These are phyloP conservation scores for Rattus rattus DNA, from an alignment of 2,113 vertebrate species.

Conservation along the genomic window DNA sequence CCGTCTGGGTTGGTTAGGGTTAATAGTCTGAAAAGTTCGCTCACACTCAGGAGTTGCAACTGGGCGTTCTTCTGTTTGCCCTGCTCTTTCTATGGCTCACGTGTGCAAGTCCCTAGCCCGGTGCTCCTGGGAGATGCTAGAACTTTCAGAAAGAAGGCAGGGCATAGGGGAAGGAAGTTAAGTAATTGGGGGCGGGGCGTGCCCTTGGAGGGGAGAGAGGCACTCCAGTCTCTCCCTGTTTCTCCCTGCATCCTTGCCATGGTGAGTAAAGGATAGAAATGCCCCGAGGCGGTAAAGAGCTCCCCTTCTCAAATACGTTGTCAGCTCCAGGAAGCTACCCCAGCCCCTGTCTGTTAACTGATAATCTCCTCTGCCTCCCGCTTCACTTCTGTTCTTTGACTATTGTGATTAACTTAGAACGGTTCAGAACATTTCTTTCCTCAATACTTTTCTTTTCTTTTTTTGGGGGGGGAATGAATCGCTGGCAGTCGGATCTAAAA, in stretches of 20 bases:
- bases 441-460: not conserved
- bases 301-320: not conserved
- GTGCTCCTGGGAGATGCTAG: not conserved
- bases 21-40: not conserved
- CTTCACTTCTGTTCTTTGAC: too few species aligned
- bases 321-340: not conserved
- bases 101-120: too few species aligned
- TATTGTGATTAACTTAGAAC: not conserved
- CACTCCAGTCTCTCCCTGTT: not conserved
- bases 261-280: not conserved
- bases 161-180: not conserved
- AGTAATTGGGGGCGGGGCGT: not conserved
- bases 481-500: not conserved
- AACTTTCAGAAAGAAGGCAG: not conserved
- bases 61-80: not conserved
- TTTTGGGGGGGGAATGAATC: not conserved
- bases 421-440: not conserved
- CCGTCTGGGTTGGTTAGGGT: not conserved
- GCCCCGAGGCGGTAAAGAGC: not conserved
- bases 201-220: not conserved
- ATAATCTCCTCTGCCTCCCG: not conserved
- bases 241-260: not conserved
- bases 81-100: too few species aligned
- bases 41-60: not conserved
- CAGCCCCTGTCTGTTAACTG: not conserved